These are phyloP conservation scores for Miichthys miiuy DNA, from an alignment of 2,797 vertebrate genomes.

Conservation along the genomic window DNA sequence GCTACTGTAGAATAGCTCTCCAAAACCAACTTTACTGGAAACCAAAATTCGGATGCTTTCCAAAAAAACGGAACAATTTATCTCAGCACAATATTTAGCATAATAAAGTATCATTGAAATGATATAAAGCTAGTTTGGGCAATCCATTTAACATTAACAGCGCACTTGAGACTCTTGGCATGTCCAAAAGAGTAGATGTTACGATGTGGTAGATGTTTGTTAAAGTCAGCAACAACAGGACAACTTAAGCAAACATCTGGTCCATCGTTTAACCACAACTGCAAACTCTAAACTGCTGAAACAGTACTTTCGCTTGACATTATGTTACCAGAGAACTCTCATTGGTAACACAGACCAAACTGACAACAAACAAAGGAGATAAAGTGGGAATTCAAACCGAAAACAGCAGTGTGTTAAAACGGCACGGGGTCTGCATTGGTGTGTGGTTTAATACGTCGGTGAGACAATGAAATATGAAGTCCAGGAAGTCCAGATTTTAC, in stretches of 20 bases:
- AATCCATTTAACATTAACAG: not conserved
- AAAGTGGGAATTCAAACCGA: not conserved
- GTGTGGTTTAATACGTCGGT: not conserved
- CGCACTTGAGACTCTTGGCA: not conserved
- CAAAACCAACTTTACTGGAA: slow-evolving; percentile 28
- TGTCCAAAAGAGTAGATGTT: not conserved
- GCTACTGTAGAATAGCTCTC: slow-evolving; percentile 5
- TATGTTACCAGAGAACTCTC: not conserved
- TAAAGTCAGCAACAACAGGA: not conserved
- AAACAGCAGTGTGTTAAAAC: not conserved
- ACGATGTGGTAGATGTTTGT: no score
- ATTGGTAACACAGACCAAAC: not conserved
- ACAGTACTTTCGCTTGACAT: not conserved
- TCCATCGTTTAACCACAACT: not conserved
- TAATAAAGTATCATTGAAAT: not conserved
- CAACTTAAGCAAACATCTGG: not conserved
- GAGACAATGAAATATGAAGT: not conserved
- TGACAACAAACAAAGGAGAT: not conserved
- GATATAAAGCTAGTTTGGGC: not conserved
- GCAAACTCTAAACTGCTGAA: not conserved
- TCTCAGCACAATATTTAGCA: slow-evolving; percentile 16
- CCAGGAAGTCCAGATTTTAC: not conserved
- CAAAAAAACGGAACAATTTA: slow-evolving; percentile 8
- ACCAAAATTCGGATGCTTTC: slow-evolving; percentile 16
- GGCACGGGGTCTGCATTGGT: not conserved